phyloP scores from a whole-genome alignment of 2,113 vertebrate species.

The Corapipo altera region DNA sequence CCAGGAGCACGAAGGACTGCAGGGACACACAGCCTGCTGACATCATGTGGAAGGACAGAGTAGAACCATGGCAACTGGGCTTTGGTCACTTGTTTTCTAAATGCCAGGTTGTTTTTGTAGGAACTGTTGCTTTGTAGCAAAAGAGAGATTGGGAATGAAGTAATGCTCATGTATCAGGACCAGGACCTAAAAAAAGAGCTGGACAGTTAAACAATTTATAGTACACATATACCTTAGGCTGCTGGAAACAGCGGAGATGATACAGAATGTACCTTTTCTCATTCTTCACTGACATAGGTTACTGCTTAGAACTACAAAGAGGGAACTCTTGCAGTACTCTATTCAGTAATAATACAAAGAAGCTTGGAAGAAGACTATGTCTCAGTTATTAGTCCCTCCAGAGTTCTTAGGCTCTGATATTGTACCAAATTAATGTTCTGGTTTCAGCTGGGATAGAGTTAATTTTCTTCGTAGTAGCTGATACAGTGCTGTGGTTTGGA shows the following conservation, averaged over 20 bases:
- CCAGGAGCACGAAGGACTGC: neutral
- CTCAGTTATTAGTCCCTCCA: neutral
- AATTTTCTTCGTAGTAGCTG: neutral
- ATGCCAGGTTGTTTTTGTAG: neutral
- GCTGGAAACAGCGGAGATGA: neutral
- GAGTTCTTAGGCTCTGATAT: neutral
- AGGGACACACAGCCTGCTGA: fast-evolving
- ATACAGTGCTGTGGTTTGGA: neutral
- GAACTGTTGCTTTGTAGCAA: neutral
- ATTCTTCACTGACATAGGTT: neutral
- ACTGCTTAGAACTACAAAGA: neutral
- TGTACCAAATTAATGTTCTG: neutral
- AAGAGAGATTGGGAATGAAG: neutral
- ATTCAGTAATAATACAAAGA: neutral
- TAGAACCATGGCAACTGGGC: neutral
- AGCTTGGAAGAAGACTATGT: neutral
- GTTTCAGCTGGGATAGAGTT: neutral
- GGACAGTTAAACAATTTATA: neutral
- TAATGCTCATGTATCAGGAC: neutral
- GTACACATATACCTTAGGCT: neutral
- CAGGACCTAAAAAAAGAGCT: neutral
- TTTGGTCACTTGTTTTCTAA: neutral
- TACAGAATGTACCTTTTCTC: neutral
- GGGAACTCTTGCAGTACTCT: neutral
- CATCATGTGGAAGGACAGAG: fast-evolving